Conservation (phyloP, 2,797 vertebrate genomes). For the Pangasius macronema region DNA sequence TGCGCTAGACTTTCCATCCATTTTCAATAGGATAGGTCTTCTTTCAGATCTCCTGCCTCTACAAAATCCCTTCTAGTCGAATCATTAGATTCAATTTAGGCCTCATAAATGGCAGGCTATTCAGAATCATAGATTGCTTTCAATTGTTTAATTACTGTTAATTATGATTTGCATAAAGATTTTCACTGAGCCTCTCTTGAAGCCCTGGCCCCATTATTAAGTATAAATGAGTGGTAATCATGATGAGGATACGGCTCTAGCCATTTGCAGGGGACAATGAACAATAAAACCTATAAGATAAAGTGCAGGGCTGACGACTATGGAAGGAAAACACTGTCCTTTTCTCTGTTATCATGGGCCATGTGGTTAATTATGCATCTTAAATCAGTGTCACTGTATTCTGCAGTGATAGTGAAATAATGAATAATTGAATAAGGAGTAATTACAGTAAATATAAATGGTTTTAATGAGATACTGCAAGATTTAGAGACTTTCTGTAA, state of each 20-base stretch:
- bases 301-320: constrained; percentile 62
- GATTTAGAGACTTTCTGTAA: constrained; percentile 19
- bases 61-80: constrained; percentile 63
- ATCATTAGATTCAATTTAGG: constrained; percentile 76
- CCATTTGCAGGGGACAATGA: constrained; percentile 39
- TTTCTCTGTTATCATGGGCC: constrained; percentile 21
- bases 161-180: constrained; percentile 86
- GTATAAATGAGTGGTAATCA: constrained; percentile 80
- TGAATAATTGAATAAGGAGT: constrained; percentile 38
- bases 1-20: constrained; percentile 11
- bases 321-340: constrained; percentile 31
- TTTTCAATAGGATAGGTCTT: constrained; percentile 31
- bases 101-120: constrained; percentile 72
- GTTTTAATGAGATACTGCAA: constrained; percentile 24
- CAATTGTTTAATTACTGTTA: constrained; percentile 85
- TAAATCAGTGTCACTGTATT: constrained; percentile 28
- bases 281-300: constrained; percentile 66
- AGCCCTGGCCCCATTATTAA: constrained; percentile 79
- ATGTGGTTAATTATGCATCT: constrained; percentile 23
- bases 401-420: constrained; percentile 15
- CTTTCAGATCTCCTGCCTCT: constrained; percentile 48
- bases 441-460: constrained; percentile 43
- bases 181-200: constrained; percentile 80
- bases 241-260: constrained; percentile 61
- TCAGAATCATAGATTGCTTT: constrained; percentile 73